Percentiles rank a stretch among this genome's conserved stretches.
Evolutionary conservation across 2,113 vertebrate species (phyloP).

Genomic region (Lagopus muta): DNA sequence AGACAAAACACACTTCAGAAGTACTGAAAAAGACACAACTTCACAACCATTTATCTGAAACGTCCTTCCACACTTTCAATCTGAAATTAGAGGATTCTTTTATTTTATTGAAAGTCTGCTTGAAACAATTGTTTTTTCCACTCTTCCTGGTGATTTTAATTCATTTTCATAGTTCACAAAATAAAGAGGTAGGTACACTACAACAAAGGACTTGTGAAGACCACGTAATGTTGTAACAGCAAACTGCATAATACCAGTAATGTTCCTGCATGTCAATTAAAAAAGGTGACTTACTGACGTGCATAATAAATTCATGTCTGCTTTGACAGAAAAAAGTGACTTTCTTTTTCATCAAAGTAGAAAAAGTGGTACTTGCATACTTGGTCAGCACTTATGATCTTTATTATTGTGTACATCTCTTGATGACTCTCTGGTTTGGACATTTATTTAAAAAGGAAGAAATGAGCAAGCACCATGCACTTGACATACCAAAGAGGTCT

Average conservation of each 20-base stretch:
- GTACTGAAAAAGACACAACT: not conserved
- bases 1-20: not conserved
- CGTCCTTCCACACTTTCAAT: not conserved
- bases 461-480: not conserved
- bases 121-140: not conserved
- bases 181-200: not conserved
- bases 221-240: not conserved
- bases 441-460: conserved; percentile 30
- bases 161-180: not conserved
- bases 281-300: not conserved
- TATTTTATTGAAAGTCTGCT: not conserved
- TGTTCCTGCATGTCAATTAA: not conserved
- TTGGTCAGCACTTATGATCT: too few relatives aligned
- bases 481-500: not conserved
- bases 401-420: not conserved
- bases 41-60: not conserved
- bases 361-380: not conserved
- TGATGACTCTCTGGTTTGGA: not conserved
- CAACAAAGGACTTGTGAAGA: not conserved
- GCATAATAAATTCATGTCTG: not conserved
- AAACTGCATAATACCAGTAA: not conserved
- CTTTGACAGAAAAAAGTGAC: not conserved
- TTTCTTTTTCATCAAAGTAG: not conserved
- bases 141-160: not conserved
- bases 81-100: not conserved